These are phyloP conservation scores for Lasioglossum oenotherae DNA, from an alignment of 2,888 invertebrate genomes.

Conservation along the genomic window DNA sequence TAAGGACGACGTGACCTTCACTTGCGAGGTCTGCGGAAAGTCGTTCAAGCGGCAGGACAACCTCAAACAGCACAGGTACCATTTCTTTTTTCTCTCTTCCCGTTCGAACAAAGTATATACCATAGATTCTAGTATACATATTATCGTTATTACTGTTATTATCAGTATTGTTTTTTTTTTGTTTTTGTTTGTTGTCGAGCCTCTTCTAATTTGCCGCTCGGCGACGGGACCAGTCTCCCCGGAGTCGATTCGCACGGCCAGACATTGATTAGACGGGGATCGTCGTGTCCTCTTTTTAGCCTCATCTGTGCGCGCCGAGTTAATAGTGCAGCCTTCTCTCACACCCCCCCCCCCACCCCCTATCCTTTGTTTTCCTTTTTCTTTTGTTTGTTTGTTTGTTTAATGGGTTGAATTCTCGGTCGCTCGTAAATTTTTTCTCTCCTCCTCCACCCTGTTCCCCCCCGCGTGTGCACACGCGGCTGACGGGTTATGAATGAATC, in stretches of 20 bases:
- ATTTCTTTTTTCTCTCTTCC: conserved; percentile 18
- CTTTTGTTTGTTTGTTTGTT: not conserved
- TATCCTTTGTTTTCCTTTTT: not conserved
- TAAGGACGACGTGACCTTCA: conserved; percentile 98
- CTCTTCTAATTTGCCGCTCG: conserved; percentile 36
- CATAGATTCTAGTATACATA: not conserved
- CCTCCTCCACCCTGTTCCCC: not conserved
- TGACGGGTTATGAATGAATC: conserved; percentile 28
- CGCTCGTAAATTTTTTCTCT: conserved; percentile 1
- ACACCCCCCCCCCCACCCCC: too few relatives aligned
- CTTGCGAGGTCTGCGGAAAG: conserved; percentile 98
- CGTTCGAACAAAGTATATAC: not conserved
- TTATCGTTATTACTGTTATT: not conserved
- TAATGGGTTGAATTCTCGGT: not conserved
- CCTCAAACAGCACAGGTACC: conserved; percentile 94
- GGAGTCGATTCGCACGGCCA: conserved; percentile 32
- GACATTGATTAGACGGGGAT: conserved; percentile 36
- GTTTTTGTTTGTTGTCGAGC: conserved; percentile 15
- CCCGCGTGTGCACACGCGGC: conserved; percentile 2
- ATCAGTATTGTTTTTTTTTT: conserved; percentile 13
- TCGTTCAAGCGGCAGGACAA: conserved; percentile 98
- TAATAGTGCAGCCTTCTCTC: conserved; percentile 7
- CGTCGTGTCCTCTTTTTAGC: not conserved
- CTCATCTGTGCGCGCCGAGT: not conserved
- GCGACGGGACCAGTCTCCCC: conserved; percentile 32